A percentile compares a stretch with the other conserved stretches of the same genome.
phyloP scores from a whole-genome alignment of 2,797 vertebrate genomes.

The Schizopygopsis malacanthus region DNA sequence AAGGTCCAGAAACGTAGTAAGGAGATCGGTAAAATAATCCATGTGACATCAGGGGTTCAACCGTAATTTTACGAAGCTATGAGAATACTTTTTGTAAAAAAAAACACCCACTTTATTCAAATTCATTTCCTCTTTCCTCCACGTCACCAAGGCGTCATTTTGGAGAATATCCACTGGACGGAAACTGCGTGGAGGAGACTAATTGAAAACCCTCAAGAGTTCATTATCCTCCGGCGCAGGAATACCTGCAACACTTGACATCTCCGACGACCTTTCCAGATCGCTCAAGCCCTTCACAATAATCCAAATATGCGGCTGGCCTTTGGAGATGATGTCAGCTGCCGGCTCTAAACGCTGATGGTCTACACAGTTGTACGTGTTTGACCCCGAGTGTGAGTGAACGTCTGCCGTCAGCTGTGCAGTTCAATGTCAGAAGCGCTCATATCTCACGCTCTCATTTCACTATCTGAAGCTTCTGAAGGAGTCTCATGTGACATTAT shows the following conservation, averaged over 20 bases:
- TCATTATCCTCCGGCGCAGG: slow-evolving; percentile 9
- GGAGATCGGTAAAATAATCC: too few species aligned
- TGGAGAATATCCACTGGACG: too few species aligned
- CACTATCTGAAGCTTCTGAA: background rate
- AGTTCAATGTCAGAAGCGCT: slow-evolving; percentile 3
- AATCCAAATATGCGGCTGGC: slow-evolving; percentile 48
- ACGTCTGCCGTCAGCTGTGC: background rate
- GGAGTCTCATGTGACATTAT: background rate
- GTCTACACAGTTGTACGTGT: background rate
- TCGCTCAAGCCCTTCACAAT: slow-evolving; percentile 52
- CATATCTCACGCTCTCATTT: background rate
- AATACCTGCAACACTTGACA: slow-evolving; percentile 39
- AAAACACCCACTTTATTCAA: too few species aligned
- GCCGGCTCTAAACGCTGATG: background rate
- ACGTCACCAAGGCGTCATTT: too few species aligned
- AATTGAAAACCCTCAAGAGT: background rate
- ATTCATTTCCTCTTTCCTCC: too few species aligned
- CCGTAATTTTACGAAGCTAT: too few species aligned
- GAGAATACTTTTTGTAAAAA: too few species aligned
- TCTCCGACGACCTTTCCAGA: slow-evolving; percentile 31
- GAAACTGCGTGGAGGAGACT: too few species aligned
- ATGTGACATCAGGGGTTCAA: too few species aligned
- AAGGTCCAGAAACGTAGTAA: too few species aligned
- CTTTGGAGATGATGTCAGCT: slow-evolving; percentile 29
- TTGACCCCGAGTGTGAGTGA: background rate